Conservation (phyloP, 2,888 invertebrate species). For the Caenorhabditis sp. region DNA sequence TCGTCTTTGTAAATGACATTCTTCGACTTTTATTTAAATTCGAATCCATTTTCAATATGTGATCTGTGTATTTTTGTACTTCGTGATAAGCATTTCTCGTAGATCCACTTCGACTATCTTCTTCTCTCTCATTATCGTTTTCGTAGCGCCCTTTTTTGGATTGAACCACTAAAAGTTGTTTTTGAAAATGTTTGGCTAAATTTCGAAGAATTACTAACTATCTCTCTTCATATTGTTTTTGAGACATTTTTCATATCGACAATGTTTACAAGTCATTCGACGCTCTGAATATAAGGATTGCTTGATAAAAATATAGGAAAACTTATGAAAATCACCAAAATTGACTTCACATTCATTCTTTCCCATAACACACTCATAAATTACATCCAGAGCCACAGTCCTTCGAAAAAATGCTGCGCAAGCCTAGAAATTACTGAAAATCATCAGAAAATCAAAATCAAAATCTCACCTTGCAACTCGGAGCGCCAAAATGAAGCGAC, state of each 20-base stretch:
- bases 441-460: not conserved
- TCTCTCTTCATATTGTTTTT: constrained; percentile 35
- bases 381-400: constrained; percentile 31
- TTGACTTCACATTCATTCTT: constrained; percentile 24
- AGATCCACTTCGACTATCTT: not conserved
- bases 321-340: constrained; percentile 14
- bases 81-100: constrained; percentile 2
- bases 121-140: not conserved
- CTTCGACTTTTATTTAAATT: constrained; percentile 35
- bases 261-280: constrained; percentile 37
- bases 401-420: constrained; percentile 42
- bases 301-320: not conserved
- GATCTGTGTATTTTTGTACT: constrained; percentile 15
- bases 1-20: constrained; percentile 12
- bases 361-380: constrained; percentile 33
- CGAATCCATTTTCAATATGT: constrained; percentile 37
- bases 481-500: constrained; percentile 37
- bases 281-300: constrained; percentile 21
- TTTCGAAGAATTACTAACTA: constrained; percentile 12
- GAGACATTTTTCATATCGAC: constrained; percentile 38
- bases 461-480: constrained; percentile 29
- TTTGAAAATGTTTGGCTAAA: too few species aligned
- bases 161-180: constrained; percentile 14
- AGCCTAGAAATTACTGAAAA: constrained; percentile 15
- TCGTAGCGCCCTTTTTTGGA: constrained; percentile 4